Evolutionary conservation across 2,888 invertebrate genomes (phyloP).

Genomic region (Cryptophagus acutangulus): DNA sequence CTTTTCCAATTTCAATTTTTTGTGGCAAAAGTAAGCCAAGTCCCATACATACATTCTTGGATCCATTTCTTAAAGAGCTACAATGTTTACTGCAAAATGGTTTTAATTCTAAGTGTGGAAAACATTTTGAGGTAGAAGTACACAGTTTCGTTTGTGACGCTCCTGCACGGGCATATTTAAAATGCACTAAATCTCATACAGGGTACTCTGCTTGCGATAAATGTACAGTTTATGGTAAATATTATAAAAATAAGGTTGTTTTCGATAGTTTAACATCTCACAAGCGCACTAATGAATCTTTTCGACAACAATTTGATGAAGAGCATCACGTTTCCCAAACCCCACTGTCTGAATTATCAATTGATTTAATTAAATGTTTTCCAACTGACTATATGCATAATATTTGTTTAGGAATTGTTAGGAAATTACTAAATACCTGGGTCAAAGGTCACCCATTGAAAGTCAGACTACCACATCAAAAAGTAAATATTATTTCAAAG

Average conservation of each 20-base stretch:
- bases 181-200: conserved; percentile 16
- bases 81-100: too few relatives aligned
- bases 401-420: conserved; percentile 12
- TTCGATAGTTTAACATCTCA: neutral
- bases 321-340: conserved; percentile 6
- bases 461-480: conserved; percentile 12
- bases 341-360: conserved; percentile 2
- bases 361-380: conserved; percentile 6
- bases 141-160: too few relatives aligned
- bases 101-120: too few relatives aligned
- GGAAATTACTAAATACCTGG: conserved; percentile 16
- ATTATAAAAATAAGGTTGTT: neutral
- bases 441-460: conserved; percentile 11
- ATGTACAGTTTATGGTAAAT: neutral
- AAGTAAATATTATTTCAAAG: conserved; percentile 11
- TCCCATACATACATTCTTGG: too few relatives aligned
- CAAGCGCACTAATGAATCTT: neutral
- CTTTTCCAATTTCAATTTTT: conserved; percentile 5
- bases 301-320: neutral
- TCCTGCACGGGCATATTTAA: too few relatives aligned
- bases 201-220: conserved; percentile 18
- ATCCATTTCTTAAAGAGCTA: too few relatives aligned
- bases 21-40: conserved; percentile 9
- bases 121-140: too few relatives aligned
- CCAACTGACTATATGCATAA: conserved; percentile 10